These are phyloP conservation scores for Podarcis raffonei DNA, from an alignment of 2,113 vertebrate genomes.

Conservation along the genomic window DNA sequence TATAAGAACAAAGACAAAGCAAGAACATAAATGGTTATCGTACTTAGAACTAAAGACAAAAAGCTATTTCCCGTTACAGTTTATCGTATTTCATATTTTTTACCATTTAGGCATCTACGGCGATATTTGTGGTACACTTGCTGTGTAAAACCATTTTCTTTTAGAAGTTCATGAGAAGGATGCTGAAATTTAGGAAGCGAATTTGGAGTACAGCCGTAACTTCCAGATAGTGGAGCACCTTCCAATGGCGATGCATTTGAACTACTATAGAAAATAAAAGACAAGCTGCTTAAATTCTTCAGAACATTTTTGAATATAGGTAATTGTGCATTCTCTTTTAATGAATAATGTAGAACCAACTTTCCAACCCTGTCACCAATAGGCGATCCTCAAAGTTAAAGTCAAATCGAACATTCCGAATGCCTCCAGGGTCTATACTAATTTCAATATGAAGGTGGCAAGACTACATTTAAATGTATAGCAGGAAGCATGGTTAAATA, in stretches of 20 bases:
- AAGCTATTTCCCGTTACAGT: neutral
- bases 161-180: slow-evolving; percentile 92
- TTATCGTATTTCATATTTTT: slow-evolving; percentile 26
- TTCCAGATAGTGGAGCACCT: slow-evolving; percentile 77
- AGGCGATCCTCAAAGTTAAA: neutral
- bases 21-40: neutral
- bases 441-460: neutral
- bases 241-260: slow-evolving; percentile 88
- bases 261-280: slow-evolving; percentile 75
- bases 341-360: neutral
- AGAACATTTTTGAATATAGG: neutral
- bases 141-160: slow-evolving; percentile 95
- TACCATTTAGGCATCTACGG: slow-evolving; percentile 89
- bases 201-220: slow-evolving; percentile 87
- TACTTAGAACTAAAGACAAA: neutral
- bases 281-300: neutral
- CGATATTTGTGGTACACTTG: slow-evolving; percentile 95
- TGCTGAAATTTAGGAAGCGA: slow-evolving; percentile 95
- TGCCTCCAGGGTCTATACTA: neutral
- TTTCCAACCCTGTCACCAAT: neutral
- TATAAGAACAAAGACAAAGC: neutral
- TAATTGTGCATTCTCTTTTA: neutral
- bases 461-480: neutral
- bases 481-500: neutral
- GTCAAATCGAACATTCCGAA: neutral